phyloP scores from a whole-genome alignment of 2,113 vertebrate species.

The Aepyceros melampus region DNA sequence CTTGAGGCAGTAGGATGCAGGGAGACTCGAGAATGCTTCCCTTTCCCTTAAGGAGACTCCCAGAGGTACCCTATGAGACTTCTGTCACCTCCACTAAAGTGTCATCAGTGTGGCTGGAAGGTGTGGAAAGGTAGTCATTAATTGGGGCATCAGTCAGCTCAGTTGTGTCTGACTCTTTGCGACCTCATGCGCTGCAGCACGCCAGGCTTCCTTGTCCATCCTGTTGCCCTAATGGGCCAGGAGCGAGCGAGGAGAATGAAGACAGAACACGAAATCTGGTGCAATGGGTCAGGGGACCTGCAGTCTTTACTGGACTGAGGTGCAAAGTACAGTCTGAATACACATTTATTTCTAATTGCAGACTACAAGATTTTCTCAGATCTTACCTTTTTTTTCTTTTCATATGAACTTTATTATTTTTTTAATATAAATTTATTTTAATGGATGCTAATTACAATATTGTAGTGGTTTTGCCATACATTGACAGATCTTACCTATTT shows the following conservation, averaged over 20 bases:
- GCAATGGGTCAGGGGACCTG: not conserved
- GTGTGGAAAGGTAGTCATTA: not conserved
- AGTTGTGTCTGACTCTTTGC: not conserved
- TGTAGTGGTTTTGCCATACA: no score
- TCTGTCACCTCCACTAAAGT: not conserved
- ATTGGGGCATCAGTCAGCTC: not conserved
- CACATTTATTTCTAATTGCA: not conserved
- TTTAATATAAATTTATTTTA: no score
- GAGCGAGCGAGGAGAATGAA: not conserved
- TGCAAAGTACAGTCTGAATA: not conserved
- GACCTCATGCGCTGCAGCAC: not conserved
- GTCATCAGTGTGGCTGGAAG: not conserved
- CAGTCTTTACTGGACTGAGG: not conserved
- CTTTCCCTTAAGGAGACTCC: not conserved
- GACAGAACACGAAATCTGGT: not conserved
- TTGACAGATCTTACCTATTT: not conserved
- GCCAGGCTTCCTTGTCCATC: not conserved
- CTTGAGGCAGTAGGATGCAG: not conserved
- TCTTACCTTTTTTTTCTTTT: not conserved
- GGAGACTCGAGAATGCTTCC: not conserved
- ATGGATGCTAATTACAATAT: no score
- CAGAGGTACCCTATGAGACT: not conserved
- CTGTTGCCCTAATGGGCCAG: not conserved
- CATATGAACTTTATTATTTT: no score
- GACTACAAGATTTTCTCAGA: not conserved